Evolutionary conservation across 2,113 vertebrate genomes (phyloP).

Genomic region (Proteles cristata): DNA sequence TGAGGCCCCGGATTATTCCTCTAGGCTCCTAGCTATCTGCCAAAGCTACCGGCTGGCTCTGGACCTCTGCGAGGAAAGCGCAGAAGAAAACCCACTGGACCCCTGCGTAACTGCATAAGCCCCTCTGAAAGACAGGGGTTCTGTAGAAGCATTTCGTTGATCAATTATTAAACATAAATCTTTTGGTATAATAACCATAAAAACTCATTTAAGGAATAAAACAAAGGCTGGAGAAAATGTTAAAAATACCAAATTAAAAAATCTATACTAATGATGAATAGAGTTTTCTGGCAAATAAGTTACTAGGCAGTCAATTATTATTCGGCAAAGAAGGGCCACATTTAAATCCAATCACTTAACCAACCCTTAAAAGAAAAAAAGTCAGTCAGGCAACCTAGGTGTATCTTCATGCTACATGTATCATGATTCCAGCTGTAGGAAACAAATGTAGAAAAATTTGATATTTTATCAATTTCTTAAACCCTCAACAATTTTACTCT

Average conservation of each 20-base stretch:
- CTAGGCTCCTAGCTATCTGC: background rate
- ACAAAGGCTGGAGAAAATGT: background rate
- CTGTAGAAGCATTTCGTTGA: background rate
- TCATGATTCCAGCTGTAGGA: background rate
- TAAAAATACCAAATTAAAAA: background rate
- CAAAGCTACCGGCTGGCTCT: background rate
- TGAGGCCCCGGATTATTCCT: background rate
- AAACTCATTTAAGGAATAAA: background rate
- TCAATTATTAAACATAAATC: background rate
- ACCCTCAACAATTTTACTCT: slow-evolving; percentile 25
- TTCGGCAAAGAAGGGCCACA: slow-evolving; percentile 56
- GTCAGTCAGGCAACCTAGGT: background rate
- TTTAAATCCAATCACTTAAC: slow-evolving; percentile 52
- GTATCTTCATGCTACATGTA: background rate
- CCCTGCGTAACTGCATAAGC: rapidly evolving
- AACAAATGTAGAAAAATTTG: background rate
- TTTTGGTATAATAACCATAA: background rate
- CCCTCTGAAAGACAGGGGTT: background rate
- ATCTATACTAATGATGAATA: background rate
- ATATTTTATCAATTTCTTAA: slow-evolving; percentile 2
- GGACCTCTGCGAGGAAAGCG: background rate
- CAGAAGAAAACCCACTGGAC: background rate
- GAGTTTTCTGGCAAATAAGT: background rate
- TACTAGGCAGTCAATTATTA: slow-evolving; percentile 61
- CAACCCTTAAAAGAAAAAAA: background rate